Conservation (phyloP, 2,113 vertebrate species). For the Peromyscus maniculatus region DNA sequence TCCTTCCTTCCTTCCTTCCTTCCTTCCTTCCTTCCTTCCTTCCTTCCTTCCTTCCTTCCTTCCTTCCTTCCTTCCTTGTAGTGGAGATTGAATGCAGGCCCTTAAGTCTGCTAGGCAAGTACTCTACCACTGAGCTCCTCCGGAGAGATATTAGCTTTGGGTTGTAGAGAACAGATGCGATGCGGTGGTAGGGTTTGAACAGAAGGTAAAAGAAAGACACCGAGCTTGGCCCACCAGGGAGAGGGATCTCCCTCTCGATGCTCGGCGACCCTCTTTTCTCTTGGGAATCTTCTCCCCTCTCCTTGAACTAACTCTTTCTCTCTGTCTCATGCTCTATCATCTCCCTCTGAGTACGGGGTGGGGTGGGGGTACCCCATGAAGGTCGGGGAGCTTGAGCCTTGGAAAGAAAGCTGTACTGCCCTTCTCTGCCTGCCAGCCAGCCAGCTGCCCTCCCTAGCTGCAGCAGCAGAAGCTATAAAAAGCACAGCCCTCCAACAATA, state of each 20-base stretch:
- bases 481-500: conserved; percentile 73
- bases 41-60: neutral
- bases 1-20: neutral
- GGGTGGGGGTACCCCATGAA: neutral
- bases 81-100: neutral
- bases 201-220: conserved; percentile 31
- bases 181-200: neutral
- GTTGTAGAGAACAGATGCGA: neutral
- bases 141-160: neutral
- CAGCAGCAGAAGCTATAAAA: conserved; percentile 76
- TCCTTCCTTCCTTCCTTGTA: neutral
- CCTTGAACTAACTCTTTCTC: neutral
- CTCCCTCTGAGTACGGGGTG: neutral
- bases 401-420: conserved; percentile 37
- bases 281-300: neutral
- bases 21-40: neutral
- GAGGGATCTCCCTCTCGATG: neutral
- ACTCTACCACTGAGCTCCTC: neutral
- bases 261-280: neutral
- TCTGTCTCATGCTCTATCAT: neutral
- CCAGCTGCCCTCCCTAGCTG: conserved; percentile 72
- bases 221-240: neutral
- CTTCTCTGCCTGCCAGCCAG: conserved; percentile 61
- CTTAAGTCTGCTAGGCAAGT: neutral
- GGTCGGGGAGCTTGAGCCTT: conserved; percentile 64